Conservation (phyloP, 2,888 invertebrate genomes). For the Odontothrips loti region DNA sequence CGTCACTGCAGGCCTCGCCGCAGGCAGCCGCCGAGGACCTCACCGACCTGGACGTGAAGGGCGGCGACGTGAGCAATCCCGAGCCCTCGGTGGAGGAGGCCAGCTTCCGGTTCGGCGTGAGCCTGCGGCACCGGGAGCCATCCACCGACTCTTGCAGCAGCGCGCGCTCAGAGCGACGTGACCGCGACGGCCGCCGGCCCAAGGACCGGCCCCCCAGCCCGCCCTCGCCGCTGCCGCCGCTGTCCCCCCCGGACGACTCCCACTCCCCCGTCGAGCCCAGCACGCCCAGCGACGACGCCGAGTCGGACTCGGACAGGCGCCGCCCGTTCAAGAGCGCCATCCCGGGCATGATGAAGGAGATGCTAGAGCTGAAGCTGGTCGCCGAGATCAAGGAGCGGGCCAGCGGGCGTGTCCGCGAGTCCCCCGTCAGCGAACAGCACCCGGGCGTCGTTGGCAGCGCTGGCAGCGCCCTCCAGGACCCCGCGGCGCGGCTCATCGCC, state of each 20-base stretch:
- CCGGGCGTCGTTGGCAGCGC: neutral
- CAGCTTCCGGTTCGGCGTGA: constrained; percentile 66
- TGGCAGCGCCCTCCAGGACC: neutral
- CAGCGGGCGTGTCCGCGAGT: constrained; percentile 60
- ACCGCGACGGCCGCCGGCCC: constrained; percentile 35
- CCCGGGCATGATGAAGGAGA: constrained; percentile 67
- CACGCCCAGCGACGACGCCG: constrained; percentile 35
- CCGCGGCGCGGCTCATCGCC: neutral
- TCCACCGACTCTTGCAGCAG: constrained; percentile 57
- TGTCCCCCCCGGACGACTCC: constrained; percentile 49
- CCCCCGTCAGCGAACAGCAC: constrained; percentile 45
- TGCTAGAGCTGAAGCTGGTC: constrained; percentile 72
- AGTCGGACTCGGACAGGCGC: constrained; percentile 34
- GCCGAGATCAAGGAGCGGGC: constrained; percentile 79
- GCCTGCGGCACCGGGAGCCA: constrained; percentile 62
- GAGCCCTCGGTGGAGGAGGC: constrained; percentile 69
- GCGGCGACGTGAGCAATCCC: constrained; percentile 41
- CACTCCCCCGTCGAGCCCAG: constrained; percentile 43
- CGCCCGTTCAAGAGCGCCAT: constrained; percentile 49
- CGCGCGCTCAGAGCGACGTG: constrained; percentile 46
- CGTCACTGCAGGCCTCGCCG: neutral
- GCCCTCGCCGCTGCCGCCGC: constrained; percentile 34
- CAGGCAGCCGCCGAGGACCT: neutral
- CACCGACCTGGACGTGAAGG: constrained; percentile 27
- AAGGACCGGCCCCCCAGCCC: constrained; percentile 40